These are phyloP conservation scores for Pseudopleuronectes americanus DNA, from an alignment of 2,797 vertebrate genomes.

Conservation along the genomic window DNA sequence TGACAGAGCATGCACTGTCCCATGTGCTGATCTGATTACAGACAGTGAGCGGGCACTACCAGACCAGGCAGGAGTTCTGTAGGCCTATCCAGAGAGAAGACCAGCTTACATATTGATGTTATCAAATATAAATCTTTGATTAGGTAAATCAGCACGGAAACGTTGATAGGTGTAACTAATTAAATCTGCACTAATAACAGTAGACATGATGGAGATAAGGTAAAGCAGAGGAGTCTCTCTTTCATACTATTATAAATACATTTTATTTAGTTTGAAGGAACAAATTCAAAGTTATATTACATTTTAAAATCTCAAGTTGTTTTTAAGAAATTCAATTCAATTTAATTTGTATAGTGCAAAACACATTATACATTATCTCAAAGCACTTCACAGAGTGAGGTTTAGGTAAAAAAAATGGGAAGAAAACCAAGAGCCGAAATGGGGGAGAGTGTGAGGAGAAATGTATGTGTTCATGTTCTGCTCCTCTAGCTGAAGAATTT, in stretches of 20 bases:
- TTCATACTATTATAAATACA: background rate
- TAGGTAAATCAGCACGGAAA: no score
- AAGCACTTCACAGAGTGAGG: no score
- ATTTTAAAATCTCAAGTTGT: background rate
- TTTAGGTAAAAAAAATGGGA: no score
- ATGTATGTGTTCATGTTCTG: no score
- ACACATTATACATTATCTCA: background rate
- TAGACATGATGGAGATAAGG: background rate
- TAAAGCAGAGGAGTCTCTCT: background rate
- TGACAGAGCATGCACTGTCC: conserved; percentile 55
- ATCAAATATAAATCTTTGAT: background rate
- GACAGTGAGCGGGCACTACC: background rate
- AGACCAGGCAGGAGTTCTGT: conserved; percentile 23
- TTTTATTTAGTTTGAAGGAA: background rate
- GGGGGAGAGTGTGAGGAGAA: no score
- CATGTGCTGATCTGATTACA: conserved; percentile 46
- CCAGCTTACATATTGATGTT: background rate
- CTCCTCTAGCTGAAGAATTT: background rate
- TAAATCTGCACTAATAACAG: background rate
- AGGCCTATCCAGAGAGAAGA: background rate
- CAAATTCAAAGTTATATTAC: background rate
- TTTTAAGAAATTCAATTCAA: background rate
- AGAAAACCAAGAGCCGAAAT: no score
- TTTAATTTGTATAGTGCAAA: background rate
- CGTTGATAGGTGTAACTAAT: background rate